These are phyloP conservation scores for Rotaria magnacalcarata DNA, from an alignment of 2,888 invertebrate species.

Conservation along the genomic window DNA sequence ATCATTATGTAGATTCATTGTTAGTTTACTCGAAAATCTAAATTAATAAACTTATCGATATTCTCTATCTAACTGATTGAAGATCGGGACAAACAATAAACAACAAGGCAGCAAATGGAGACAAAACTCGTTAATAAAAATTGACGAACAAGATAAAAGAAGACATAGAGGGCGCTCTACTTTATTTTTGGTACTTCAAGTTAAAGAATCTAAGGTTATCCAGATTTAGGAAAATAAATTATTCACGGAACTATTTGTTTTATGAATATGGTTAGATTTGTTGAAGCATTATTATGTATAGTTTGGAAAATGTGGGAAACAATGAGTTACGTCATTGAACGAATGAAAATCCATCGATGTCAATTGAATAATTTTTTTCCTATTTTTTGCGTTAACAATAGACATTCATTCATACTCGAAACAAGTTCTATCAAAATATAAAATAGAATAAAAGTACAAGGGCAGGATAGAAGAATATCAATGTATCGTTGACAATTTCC, in stretches of 20 bases:
- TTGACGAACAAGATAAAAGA: neutral
- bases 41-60: neutral
- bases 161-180: neutral
- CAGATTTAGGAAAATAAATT: neutral
- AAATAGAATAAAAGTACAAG: no score
- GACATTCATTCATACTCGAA: no score
- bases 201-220: no score
- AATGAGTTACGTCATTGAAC: neutral
- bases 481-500: no score
- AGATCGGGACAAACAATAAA: neutral
- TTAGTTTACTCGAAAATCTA: neutral
- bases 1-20: constrained; percentile 28
- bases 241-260: neutral
- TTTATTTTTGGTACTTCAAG: neutral
- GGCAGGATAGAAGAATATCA: no score
- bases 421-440: no score
- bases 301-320: neutral
- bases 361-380: neutral
- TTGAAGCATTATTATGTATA: neutral
- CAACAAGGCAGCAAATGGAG: neutral
- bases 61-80: neutral
- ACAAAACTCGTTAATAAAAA: neutral
- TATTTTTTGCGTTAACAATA: no score
- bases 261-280: neutral
- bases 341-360: neutral